phyloP scores from a whole-genome alignment of 1,140 invertebrate genomes.

The Drosophila navojoa region DNA sequence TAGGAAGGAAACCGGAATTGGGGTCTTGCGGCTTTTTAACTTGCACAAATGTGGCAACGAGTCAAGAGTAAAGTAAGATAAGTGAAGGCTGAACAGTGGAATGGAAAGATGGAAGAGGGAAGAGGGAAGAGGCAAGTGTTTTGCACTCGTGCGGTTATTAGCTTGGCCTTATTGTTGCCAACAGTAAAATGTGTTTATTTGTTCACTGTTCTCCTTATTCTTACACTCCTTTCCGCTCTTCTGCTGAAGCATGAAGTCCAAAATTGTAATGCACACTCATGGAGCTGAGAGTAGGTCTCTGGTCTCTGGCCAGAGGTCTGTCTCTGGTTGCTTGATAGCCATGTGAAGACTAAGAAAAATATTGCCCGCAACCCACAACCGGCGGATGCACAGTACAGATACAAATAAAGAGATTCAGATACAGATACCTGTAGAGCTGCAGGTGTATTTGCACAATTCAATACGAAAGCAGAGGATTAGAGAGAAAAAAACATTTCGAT shows the following conservation, averaged over 20 bases:
- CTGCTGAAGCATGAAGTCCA: conserved; percentile 9
- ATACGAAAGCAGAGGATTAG: conserved; percentile 4
- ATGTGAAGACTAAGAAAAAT: conserved; percentile 24
- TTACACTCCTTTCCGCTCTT: conserved; percentile 4
- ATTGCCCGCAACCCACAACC: conserved; percentile 20
- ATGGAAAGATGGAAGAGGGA: too few relatives aligned
- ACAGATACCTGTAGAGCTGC: neutral
- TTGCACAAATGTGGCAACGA: neutral
- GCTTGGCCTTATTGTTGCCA: conserved; percentile 25
- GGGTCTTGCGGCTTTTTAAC: conserved; percentile 27
- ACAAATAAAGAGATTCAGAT: too few relatives aligned
- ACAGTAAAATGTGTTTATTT: neutral
- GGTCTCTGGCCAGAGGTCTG: too few relatives aligned
- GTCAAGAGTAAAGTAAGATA: too few relatives aligned
- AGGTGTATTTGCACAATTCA: too few relatives aligned
- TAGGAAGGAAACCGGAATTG: conserved; percentile 11
- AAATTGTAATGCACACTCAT: conserved; percentile 48
- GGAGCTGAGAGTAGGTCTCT: conserved; percentile 3
- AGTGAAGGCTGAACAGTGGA: too few relatives aligned
- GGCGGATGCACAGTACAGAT: conserved; percentile 27
- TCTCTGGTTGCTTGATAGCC: conserved; percentile 7
- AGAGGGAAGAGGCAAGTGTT: conserved; percentile 14
- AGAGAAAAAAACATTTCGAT: conserved; percentile 19
- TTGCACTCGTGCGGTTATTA: conserved; percentile 49
- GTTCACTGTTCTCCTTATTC: neutral